Evolutionary conservation across 2,888 invertebrate species (phyloP), one percentile per base, ranked within the genome.

Genomic region (Monopis laevigella): DNA sequence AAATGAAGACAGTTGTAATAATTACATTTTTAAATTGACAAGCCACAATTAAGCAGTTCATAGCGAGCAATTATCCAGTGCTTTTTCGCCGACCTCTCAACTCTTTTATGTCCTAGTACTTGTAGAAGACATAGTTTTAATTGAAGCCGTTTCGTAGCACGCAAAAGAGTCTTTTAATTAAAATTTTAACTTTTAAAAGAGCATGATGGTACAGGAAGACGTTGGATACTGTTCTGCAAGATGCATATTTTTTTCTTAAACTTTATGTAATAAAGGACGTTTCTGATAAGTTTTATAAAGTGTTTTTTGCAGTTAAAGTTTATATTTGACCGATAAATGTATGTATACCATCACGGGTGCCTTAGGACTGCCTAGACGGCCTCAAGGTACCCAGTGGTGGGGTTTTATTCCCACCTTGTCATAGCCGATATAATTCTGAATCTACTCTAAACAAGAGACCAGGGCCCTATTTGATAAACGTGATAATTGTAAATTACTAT

Each of bases 111-210:
- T 59, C 61, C 60, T 49, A 51, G 55, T 53, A 56, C 52, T 55
- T 57, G 53, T 53, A 54, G 62, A 73, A 73, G 74, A 73, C 68
- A 72, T 72, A 73, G 73, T 73, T 74, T 73, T 74, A 75, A 74
- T 74, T 74, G 73, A 66, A 72, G 62, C 65, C 68, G 65, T 66
- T 72, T 59, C 58, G 58, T 56, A 56, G 56, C 55, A 65, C 63
- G 66, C 66, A 65, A 68, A 67, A 30, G 65, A 61, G 62, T 62
- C 63, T 66, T 72, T 68, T 69, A 72, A 71, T 72, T 69, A 72
- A 71, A 70, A 66, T 61, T 64, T 63, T 58, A 69, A 66, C 65
- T 66, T 64, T 63, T 67, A 58, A 65, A 36, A 36, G 36, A 36
- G 36, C 36, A 21, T 36, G 36, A 36, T 36, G 36, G 36, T 36